These are phyloP conservation scores for Drymodes brunneopygia DNA, from an alignment of 2,113 vertebrate species.

Conservation along the genomic window DNA sequence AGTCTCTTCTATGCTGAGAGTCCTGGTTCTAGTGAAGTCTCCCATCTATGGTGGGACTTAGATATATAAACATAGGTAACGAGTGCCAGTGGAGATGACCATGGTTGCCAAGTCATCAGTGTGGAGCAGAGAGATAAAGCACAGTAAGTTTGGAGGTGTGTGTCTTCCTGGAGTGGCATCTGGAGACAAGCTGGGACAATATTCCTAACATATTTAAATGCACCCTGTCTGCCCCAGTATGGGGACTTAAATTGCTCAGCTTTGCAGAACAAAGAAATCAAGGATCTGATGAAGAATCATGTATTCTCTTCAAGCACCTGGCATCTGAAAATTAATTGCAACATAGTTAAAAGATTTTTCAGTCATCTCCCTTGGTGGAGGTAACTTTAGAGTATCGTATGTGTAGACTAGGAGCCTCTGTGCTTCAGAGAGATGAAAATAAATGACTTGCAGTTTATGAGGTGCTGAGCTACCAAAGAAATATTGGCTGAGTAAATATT, in stretches of 20 bases:
- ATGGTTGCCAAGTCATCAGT: not conserved
- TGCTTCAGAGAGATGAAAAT: not conserved
- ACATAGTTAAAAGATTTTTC: not conserved
- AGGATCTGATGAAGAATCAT: not conserved
- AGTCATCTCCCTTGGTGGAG: not conserved
- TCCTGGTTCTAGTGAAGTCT: not conserved
- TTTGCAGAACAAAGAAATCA: not conserved
- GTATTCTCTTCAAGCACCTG: not conserved
- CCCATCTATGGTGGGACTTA: not conserved
- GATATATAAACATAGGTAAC: not conserved
- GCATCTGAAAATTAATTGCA: not conserved
- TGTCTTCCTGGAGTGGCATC: not conserved
- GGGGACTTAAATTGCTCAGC: not conserved
- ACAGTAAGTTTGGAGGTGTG: not conserved
- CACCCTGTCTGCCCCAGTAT: fast-evolving
- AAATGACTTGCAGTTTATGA: not conserved
- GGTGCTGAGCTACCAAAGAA: not conserved
- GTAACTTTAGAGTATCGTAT: not conserved
- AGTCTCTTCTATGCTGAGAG: not conserved
- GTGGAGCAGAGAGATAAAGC: not conserved
- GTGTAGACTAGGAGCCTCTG: not conserved
- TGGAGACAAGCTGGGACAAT: not conserved
- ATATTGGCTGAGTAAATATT: not conserved
- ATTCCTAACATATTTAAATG: not conserved
- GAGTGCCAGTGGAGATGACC: not conserved